Conservation (phyloP, 1,140 invertebrate species). For the Ceratina calcarata region DNA sequence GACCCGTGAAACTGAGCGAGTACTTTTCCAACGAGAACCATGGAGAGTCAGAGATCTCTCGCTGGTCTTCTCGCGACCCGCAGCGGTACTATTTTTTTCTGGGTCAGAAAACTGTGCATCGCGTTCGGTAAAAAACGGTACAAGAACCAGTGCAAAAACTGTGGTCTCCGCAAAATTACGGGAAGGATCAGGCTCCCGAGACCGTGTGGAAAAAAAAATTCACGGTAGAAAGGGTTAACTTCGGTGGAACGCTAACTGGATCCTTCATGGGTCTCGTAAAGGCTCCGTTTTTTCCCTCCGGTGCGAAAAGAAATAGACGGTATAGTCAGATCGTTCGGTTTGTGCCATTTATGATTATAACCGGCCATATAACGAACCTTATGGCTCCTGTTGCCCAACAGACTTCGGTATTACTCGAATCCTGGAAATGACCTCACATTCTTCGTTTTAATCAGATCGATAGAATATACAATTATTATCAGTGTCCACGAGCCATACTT, state of each 20-base stretch:
- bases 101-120: slow-evolving; percentile 50
- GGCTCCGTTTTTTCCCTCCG: not conserved
- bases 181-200: not conserved
- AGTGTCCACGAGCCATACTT: no score
- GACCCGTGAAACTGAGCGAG: not conserved
- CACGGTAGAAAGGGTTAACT: slow-evolving; percentile 59
- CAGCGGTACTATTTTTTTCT: slow-evolving; percentile 59
- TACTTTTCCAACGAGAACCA: not conserved
- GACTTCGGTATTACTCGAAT: slow-evolving; percentile 1
- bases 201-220: slow-evolving; percentile 21
- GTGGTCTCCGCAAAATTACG: not conserved
- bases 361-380: not conserved
- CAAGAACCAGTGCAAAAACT: slow-evolving; percentile 48
- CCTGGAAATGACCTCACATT: no score
- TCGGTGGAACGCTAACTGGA: slow-evolving; percentile 52
- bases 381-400: slow-evolving; percentile 34
- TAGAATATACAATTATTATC: no score
- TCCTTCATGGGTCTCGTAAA: slow-evolving; percentile 36
- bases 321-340: slow-evolving; percentile 10
- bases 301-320: not conserved
- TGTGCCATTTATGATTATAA: slow-evolving; percentile 32
- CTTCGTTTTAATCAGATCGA: no score
- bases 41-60: not conserved
- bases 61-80: slow-evolving; percentile 19
- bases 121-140: slow-evolving; percentile 24